phyloP scores from a whole-genome alignment of 1,140 invertebrate genomes.

The Hydropsyche tenuis region DNA sequence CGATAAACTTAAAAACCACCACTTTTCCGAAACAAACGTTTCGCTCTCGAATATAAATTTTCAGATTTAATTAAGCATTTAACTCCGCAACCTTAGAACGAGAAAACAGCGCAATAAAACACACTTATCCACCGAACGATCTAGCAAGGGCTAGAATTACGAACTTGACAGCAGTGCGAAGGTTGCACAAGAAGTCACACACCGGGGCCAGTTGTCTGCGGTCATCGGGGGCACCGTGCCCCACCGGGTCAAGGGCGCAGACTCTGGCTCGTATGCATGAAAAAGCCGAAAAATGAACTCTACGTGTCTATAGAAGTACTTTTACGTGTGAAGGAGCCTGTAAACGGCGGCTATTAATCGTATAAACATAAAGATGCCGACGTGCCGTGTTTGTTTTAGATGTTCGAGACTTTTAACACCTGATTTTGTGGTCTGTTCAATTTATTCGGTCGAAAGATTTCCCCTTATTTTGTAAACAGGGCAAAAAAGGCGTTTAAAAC shows the following conservation, averaged over 20 bases:
- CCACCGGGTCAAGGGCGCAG: slow-evolving; percentile 24
- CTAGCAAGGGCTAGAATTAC: background rate
- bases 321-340: too few species aligned
- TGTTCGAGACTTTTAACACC: background rate
- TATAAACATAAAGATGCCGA: too few species aligned
- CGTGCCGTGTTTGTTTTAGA: too few species aligned
- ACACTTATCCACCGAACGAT: too few species aligned
- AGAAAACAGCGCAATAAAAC: too few species aligned
- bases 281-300: background rate
- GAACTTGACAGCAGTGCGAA: slow-evolving; percentile 5
- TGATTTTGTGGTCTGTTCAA: slow-evolving; percentile 2
- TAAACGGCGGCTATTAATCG: too few species aligned
- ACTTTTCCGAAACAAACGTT: too few species aligned
- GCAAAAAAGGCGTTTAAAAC: background rate
- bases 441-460: background rate
- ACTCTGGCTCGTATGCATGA: background rate
- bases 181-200: slow-evolving; percentile 14
- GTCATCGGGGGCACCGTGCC: slow-evolving; percentile 15
- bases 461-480: slow-evolving; percentile 18
- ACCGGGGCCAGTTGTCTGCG: slow-evolving; percentile 6
- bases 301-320: background rate
- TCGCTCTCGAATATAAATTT: too few species aligned
- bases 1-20: too few species aligned
- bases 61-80: too few species aligned
- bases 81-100: too few species aligned